A percentile compares a stretch with the other conserved stretches of the same genome.
phyloP scores from a whole-genome alignment of 1,140 invertebrate genomes.

The Bombus turneri region DNA sequence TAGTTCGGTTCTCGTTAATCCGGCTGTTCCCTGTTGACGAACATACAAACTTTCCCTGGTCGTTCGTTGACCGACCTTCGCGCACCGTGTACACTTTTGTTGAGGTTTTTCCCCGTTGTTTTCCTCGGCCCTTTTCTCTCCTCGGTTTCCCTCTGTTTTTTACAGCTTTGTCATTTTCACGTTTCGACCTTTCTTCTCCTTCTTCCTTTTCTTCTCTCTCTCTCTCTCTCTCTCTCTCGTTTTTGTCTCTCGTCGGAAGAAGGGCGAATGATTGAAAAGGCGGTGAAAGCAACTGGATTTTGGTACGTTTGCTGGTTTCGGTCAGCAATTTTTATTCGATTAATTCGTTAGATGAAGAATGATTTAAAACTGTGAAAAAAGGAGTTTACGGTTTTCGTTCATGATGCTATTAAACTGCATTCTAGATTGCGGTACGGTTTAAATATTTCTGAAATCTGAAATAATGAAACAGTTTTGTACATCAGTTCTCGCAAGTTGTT shows the following conservation, averaged over 20 bases:
- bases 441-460: too few species aligned
- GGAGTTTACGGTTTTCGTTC: too few species aligned
- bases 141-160: neutral
- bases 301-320: neutral
- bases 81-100: constrained; percentile 8
- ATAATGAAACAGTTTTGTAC: neutral
- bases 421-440: too few species aligned
- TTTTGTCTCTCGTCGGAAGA: neutral
- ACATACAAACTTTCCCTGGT: constrained; percentile 3
- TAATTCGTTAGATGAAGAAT: neutral
- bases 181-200: neutral
- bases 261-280: neutral
- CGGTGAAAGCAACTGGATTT: too few species aligned
- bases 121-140: neutral
- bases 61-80: neutral
- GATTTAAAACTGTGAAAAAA: neutral
- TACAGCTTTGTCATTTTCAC: neutral
- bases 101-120: neutral
- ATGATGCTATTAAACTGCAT: too few species aligned
- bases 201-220: neutral
- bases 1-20: constrained; percentile 23
- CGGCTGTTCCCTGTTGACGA: constrained; percentile 11
- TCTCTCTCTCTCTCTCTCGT: neutral
- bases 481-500: neutral
- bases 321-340: neutral